Conservation (phyloP, 2,888 invertebrate species). For the Drosophila borborema region DNA sequence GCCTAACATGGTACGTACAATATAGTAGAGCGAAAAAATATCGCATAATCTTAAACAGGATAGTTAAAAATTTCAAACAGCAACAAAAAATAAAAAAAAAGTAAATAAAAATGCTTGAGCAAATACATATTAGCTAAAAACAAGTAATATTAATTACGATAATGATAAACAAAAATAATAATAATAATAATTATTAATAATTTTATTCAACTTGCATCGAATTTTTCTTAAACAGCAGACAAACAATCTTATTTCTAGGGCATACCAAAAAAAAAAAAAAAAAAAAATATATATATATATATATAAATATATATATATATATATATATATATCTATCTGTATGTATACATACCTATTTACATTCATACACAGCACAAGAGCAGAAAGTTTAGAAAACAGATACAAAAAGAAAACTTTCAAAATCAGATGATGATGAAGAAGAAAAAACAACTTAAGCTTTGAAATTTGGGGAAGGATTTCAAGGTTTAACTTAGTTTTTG, state of each 20-base stretch:
- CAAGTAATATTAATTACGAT: conserved; percentile 35
- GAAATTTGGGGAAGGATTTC: conserved; percentile 86
- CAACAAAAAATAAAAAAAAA: neutral
- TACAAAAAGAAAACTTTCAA: conserved; percentile 3
- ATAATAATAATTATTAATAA: conserved; percentile 32
- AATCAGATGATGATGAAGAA: conserved; percentile 39
- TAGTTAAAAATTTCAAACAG: conserved; percentile 20
- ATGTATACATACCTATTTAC: conserved; percentile 38
- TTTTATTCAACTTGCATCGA: conserved; percentile 79
- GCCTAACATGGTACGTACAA: conserved; percentile 46
- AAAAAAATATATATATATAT: conserved; percentile 15
- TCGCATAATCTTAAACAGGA: conserved; percentile 54
- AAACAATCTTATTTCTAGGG: conserved; percentile 73
- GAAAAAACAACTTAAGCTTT: conserved; percentile 82
- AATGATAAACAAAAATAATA: conserved; percentile 15
- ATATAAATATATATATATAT: too few relatives aligned
- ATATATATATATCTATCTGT: neutral
- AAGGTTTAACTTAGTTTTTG: conserved; percentile 82
- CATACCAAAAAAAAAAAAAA: conserved; percentile 33
- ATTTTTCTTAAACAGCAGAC: conserved; percentile 72
- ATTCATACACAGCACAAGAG: conserved; percentile 45
- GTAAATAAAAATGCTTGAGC: conserved; percentile 47
- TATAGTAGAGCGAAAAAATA: conserved; percentile 53
- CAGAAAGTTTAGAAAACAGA: conserved; percentile 22
- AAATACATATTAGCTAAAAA: conserved; percentile 36